Base-by-base conservation (phyloP, 30 jellyfish, hydroid and myxozoan species). In the Chrysaora quinquecirrha region DNA sequence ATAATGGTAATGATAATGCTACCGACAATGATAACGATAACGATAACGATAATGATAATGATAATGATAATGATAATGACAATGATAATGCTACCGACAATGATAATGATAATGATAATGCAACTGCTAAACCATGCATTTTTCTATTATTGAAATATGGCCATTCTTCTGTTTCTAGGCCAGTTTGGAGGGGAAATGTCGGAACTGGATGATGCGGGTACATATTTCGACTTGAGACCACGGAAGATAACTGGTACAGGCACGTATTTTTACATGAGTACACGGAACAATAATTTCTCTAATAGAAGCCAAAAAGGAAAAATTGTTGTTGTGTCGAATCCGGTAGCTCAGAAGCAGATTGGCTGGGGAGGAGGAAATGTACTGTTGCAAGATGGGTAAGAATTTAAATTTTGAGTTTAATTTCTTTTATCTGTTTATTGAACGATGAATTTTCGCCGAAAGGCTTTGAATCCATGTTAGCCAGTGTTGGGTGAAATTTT, bases 171-270 rank as follows among this genome's bases (percentile, higher is more conserved):
- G n/a, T 38, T 38, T 38, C 54, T 25, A 89, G 97, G 97, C 56
- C 95, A 82, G 32, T 67, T 62, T 54, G 90, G 97, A 30, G 98
- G 98, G 10, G 97, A 92, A 64, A 30, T 85, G 81, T 92, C 98
- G 2, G 98, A 92, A 47, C 76, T 92, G 38, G 98, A 92, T 56
- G 98, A 92, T 47, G 98, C 98, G 30, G 98, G 98, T 2, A 87
- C 96, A 38, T 92, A 92, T 64, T 92, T 92, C 56, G 98, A 92
- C 56, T 85, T 92, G 25, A 96, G 97, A 3, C 95, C 96, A 23
- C 96, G 98, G 33, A 86, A 87, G 72, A 76, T 86, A 28, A 92
- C 98, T 14, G 95, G 89, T n/a, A 62, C 61, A 27, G 98, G 98
- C 27, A 81, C 94, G 2, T 92, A 43, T 69, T 78, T 67, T 63